Evolutionary conservation across 35 echinoderm and acorn worm genomes (phyloP).

Genomic region (Apostichopus californicus): DNA sequence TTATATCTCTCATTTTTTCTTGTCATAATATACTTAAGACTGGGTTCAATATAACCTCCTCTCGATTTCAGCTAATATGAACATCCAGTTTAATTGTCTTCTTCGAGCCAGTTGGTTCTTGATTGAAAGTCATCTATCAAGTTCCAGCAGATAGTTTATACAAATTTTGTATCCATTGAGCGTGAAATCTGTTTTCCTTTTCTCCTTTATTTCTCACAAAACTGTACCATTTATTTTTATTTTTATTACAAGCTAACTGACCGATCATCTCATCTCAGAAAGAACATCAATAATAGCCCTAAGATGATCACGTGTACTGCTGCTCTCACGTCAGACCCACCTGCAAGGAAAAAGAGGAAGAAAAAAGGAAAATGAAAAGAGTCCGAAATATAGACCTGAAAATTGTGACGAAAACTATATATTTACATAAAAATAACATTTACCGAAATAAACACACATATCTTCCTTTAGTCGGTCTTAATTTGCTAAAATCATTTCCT

Average conservation of each 20-base stretch:
- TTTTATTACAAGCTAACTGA: not conserved
- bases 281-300: not conserved
- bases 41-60: too few relatives aligned
- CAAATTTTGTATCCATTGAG: not conserved
- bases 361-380: not conserved
- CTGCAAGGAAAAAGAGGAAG: not conserved
- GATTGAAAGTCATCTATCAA: not conserved
- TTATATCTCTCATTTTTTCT: too few relatives aligned
- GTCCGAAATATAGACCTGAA: not conserved
- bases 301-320: not conserved
- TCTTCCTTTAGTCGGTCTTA: too few relatives aligned
- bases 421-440: too few relatives aligned
- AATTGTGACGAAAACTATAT: not conserved
- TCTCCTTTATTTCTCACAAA: not conserved
- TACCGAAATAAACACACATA: too few relatives aligned
- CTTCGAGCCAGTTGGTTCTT: not conserved
- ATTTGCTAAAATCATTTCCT: too few relatives aligned
- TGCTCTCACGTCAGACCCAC: not conserved
- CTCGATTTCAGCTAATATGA: too few relatives aligned
- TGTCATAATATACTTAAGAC: too few relatives aligned
- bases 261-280: not conserved
- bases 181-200: not conserved
- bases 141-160: not conserved
- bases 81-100: not conserved
- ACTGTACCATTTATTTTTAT: not conserved